These are phyloP conservation scores for Dipodomys ordii DNA, from an alignment of 2,113 vertebrate species.

Conservation along the genomic window DNA sequence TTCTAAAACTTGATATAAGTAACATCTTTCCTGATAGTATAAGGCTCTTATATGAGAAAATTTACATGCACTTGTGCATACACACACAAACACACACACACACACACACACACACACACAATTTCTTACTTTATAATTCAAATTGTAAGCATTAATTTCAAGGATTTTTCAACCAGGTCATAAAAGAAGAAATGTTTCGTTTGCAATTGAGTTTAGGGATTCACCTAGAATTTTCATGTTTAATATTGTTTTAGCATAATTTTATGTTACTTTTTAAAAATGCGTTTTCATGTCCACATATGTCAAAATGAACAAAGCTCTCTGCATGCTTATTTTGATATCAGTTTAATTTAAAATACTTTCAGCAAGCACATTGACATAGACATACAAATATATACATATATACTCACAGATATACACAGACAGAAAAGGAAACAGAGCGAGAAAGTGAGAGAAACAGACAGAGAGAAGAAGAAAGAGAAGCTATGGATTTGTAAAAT, in stretches of 20 bases:
- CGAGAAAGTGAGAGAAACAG: too few species aligned
- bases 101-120: too few species aligned
- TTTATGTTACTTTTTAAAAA: background rate
- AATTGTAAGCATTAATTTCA: background rate
- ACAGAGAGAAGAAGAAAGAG: background rate
- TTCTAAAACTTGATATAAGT: background rate
- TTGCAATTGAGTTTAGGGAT: background rate
- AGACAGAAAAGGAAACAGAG: too few species aligned
- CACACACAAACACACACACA: too few species aligned
- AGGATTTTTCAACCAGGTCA: background rate
- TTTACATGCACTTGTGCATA: background rate
- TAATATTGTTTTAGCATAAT: background rate
- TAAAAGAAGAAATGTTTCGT: background rate
- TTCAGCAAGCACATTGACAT: background rate
- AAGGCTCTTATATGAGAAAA: background rate
- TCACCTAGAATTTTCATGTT: background rate
- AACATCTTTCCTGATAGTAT: background rate
- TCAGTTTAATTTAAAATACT: background rate
- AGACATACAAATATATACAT: background rate
- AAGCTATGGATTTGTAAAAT: constrained; percentile 30
- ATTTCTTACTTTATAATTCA: background rate
- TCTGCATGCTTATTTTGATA: background rate
- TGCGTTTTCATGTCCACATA: background rate
- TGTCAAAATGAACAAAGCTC: background rate
- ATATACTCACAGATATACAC: too few species aligned